Evolutionary conservation across 1,140 invertebrate genomes (phyloP), one percentile per base, ranked within the genome.

Genomic region (Bombyx mandarina): DNA sequence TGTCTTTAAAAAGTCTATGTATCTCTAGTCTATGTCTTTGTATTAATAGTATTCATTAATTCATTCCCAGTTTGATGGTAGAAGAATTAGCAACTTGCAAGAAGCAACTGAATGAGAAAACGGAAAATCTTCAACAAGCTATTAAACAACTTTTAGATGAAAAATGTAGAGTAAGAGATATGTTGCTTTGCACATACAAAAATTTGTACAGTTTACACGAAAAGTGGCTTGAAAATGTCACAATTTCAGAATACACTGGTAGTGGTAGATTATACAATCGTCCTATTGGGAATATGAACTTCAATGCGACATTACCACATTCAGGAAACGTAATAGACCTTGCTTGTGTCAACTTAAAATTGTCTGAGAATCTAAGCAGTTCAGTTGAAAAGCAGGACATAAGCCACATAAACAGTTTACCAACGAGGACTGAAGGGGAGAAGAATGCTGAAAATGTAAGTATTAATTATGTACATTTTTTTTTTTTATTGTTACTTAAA

Each of bases 51-150:
- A 35, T 35, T 35, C 12, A 18, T 52, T 45, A 60, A 60, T 51
- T 52, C 52, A 53, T 45, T 62, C 76, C 22, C 66, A 95, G 95
- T 79, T 91, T 97, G 54, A 95, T 97, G 93, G 93, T 96, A 7
- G 96, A 97, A 84, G 95, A 97, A 87, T 81, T 97, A 61, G 95
- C 95, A 2, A 89, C 91, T 57, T 96, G 94, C 91, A 96, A 97
- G 82, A 93, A 94, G 56, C 90, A 92, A 62, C 86, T 96, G 10
- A 92, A 90, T n/a, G 91, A 93, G 63, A 92, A 93, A 77, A 93
- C 93, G 53, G 91, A 92, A 51, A 93, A 95, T 71, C 87, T 95
- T 26, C 92, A 94, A 75, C 92, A 94, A 75, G 90, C 92, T 42
- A 89, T 95, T 45, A 93, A 93, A 76, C 89, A 92, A 62, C 71